Base-by-base conservation (phyloP, 2,797 vertebrate species). In the Dicrostonyx torquatus region DNA sequence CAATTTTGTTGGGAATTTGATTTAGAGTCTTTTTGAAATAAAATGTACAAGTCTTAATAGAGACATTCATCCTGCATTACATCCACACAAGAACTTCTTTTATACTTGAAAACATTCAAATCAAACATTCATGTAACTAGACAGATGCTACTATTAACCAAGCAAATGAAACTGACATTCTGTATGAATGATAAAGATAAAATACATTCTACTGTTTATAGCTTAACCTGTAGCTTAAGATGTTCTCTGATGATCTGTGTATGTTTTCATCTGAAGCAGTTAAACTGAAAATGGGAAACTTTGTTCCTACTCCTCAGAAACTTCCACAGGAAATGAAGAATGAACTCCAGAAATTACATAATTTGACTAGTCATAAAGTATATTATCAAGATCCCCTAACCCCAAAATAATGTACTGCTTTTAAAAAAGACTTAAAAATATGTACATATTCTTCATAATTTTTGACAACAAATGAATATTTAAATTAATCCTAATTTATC, bases 121-220 rank as follows among this genome's bases (percentile, higher is more conserved):
- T 53, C 53, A 94, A 85, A 58, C n/a, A 89, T 80, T 93, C 83
- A 89, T 1, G 45, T 93, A 91, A 64, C 34, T 72, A 82, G 45
- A 79, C 7, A 88, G 8, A 60, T 79, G 62, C 1, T 73, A 58
- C 75, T 84, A 70, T 91, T 87, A 95, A 89, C 75, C 87, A 94
- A 95, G 91, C 85, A 95, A 95, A 94, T 91, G 80, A 95, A 96
- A 96, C 76, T 75, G 94, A 95, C 45, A 95, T 17, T 91, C 31
- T 97, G 76, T 55, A 93, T 93, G 84, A 96, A 96, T 80, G 75
- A 78, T 31, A 66, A 75, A 50, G 94, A 94, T 20, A 86, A 58
- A 89, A 58, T n/a, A 37, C 70, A 83, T 45, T 93, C 24, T 45
- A 90, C 22, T 20, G 7, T 3, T 48, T 73, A 1, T 10, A 84